Evolutionary conservation across 2,113 vertebrate genomes (phyloP), one percentile per base, ranked within the genome.

Genomic region (Nycticebus coucang): DNA sequence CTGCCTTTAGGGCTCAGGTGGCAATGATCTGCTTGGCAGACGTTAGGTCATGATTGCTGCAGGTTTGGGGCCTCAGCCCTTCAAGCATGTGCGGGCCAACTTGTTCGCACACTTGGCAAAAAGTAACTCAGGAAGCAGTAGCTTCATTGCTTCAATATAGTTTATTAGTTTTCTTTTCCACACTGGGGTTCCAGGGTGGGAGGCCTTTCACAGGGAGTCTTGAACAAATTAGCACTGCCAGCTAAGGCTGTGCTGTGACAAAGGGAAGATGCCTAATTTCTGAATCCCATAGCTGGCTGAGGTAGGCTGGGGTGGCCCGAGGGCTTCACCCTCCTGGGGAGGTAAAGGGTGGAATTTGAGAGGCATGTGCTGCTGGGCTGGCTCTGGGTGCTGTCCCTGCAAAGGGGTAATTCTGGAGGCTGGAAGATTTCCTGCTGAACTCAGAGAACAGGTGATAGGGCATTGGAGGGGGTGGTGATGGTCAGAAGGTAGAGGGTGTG

Each of bases 151-250:
- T 83, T 55, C 17, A 50, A 0, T 21, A 28, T 74, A 35, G 28
- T 97, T 97, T 96, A 93, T 93, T 97, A 66, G 30, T 62, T 86
- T 93, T 55, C 57, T 93, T 79, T 88, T 45, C n/a, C 17, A 72
- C 7, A 8, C 26, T 80, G 37, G 24, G 33, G 12, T 24, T 90
- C 35, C 37, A 9, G 62, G 30, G 33, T 28, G 5, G 50, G 66
- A 7, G 35, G 55, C 45, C 83, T 95, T 78, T 72, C 50, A 62
- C 10, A 7, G 55, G 8, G 68, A 72, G 22, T 91, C 84, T 93
- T 55, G 41, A 81, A 91, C 62, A 28, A 66, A 64, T 62, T 7
- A 37, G 64, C 60, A 24, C 7, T 14, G 79, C 72, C n/a, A n/a
- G 9, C 28, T 45, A 57, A 68, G 35, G 66, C 24, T 59, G 15